Percentiles rank a stretch among this genome's conserved stretches.
These are phyloP conservation scores for Drosophila repletoides DNA, from an alignment of 1,140 invertebrate species.

Conservation along the genomic window DNA sequence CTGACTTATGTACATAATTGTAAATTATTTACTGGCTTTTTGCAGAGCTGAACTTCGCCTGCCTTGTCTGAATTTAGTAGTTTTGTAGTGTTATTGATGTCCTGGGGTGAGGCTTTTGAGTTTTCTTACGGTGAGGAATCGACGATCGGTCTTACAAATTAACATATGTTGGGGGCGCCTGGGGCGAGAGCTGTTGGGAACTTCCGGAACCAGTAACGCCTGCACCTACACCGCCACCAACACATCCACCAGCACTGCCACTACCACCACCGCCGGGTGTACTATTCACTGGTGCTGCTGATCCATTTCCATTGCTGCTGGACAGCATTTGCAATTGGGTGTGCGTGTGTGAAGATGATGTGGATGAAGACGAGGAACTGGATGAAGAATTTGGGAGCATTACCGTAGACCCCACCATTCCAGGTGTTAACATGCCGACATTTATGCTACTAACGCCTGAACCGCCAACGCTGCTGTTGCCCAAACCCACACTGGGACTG, in stretches of 20 bases:
- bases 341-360: constrained; percentile 76
- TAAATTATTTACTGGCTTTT: constrained; percentile 56
- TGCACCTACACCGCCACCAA: constrained; percentile 81
- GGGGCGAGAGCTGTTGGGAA: constrained; percentile 89
- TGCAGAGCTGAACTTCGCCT: constrained; percentile 4
- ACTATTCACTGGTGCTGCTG: constrained; percentile 49
- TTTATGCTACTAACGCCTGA: constrained; percentile 38
- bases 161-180: constrained; percentile 93
- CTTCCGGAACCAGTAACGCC: constrained; percentile 44
- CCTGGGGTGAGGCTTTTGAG: constrained; percentile 19
- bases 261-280: constrained; percentile 84
- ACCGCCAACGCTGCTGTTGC: constrained; percentile 10
- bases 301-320: constrained; percentile 56
- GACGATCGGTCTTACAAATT: constrained; percentile 87
- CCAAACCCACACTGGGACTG: constrained; percentile 27
- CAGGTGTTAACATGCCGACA: constrained; percentile 62
- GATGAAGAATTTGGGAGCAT: constrained; percentile 76
- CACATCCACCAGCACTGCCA: constrained; percentile 85
- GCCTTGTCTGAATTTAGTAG: neutral
- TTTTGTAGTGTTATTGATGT: constrained; percentile 12
- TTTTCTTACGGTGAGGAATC: neutral
- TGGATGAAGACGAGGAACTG: constrained; percentile 80
- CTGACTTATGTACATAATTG: constrained; percentile 30
- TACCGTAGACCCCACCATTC: constrained; percentile 63
- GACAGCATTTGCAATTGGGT: constrained; percentile 61